Conservation (phyloP, 2,797 vertebrate genomes). For the Cyclura pinguis region DNA sequence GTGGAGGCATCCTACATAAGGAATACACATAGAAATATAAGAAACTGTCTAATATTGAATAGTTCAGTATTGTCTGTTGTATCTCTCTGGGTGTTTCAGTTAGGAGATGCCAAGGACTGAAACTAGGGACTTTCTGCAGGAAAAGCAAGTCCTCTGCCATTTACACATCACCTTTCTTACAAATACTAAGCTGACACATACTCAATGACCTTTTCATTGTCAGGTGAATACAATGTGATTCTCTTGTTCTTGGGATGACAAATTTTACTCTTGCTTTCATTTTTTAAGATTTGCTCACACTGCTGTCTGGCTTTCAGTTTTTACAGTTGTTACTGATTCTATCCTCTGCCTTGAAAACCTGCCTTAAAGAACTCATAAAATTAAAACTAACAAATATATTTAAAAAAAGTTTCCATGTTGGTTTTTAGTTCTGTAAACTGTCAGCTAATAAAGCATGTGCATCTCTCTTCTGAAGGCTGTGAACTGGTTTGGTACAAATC, state of each 20-base stretch:
- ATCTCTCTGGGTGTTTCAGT: neutral
- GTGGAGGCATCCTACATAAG: neutral
- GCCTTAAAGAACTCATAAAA: neutral
- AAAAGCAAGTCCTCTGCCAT: neutral
- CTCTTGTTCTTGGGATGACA: neutral
- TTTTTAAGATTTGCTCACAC: neutral
- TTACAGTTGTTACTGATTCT: neutral
- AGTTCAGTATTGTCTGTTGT: neutral
- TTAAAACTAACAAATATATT: neutral
- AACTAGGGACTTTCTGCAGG: neutral
- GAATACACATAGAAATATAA: neutral
- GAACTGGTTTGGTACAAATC: slow-evolving; percentile 12
- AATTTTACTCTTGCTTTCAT: neutral
- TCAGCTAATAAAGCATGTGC: neutral
- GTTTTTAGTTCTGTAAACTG: neutral
- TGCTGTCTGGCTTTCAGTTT: neutral
- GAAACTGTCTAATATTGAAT: neutral
- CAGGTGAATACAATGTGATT: neutral
- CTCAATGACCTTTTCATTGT: neutral
- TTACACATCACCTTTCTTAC: neutral
- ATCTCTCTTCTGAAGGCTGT: neutral
- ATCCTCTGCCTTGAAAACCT: neutral
- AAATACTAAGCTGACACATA: neutral
- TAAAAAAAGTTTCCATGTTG: neutral
- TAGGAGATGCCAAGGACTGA: neutral